Conservation (phyloP, 2,113 vertebrate genomes). For the Corydoras sp. region DNA sequence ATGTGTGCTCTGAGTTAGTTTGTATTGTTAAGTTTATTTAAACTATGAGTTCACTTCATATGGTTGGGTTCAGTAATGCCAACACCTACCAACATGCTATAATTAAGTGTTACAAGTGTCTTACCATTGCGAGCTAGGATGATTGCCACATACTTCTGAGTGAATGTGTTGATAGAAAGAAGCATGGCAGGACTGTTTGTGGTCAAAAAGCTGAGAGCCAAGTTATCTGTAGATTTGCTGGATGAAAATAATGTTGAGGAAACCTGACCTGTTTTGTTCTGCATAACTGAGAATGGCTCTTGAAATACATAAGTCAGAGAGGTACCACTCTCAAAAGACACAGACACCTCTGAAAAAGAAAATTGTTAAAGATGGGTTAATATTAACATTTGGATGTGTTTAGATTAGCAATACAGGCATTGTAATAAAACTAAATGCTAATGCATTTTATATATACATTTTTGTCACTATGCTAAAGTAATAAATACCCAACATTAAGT, state of each 20-base stretch:
- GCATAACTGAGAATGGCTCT: conserved; percentile 90
- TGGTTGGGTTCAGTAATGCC: no score
- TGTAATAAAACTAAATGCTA: no score
- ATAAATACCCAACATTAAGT: no score
- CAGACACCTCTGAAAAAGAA: conserved; percentile 80
- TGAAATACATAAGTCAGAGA: conserved; percentile 88
- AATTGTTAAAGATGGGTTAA: conserved; percentile 2
- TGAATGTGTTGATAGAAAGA: conserved; percentile 80
- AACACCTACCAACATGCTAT: no score
- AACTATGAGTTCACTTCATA: no score
- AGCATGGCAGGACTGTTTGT: conserved; percentile 81
- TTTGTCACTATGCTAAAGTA: no score
- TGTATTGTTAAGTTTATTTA: no score
- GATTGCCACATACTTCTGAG: conserved; percentile 81
- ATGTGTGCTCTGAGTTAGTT: no score
- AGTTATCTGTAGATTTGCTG: conserved; percentile 74
- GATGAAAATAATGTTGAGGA: conserved; percentile 75
- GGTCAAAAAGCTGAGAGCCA: conserved; percentile 85
- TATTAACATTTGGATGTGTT: neutral
- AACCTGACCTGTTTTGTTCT: conserved; percentile 75
- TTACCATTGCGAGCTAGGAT: conserved; percentile 86
- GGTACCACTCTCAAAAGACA: conserved; percentile 82
- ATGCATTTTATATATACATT: no score
- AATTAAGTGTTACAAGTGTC: neutral
- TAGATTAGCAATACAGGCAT: neutral